Conservation (phyloP, 2,113 vertebrate genomes). For the Brachionichthys hirsutus region DNA sequence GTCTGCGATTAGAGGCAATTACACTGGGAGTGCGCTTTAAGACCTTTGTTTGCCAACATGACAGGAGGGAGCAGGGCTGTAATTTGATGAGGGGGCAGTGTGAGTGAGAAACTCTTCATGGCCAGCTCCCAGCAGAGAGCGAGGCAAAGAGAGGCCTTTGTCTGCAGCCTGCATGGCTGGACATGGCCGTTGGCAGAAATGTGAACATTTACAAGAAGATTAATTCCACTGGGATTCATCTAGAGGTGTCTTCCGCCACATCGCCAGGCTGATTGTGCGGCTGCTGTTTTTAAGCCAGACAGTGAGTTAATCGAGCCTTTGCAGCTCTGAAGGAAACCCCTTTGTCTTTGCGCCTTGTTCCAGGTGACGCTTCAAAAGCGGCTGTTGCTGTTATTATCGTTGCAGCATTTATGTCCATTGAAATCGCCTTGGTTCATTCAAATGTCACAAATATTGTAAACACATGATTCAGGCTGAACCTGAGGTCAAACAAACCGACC, state of each 20-base stretch:
- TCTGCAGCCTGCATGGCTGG: not conserved
- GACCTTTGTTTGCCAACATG: slow-evolving; percentile 82
- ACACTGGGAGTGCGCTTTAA: slow-evolving; percentile 76
- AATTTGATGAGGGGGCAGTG: slow-evolving; percentile 73
- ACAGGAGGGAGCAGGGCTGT: slow-evolving; percentile 77
- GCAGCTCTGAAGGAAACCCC: slow-evolving; percentile 30
- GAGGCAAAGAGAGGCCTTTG: slow-evolving; percentile 57
- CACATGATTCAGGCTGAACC: slow-evolving; percentile 60
- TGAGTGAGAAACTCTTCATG: slow-evolving; percentile 64
- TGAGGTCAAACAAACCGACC: slow-evolving; percentile 54
- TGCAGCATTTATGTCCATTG: slow-evolving; percentile 55
- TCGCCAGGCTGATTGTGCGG: slow-evolving; percentile 8
- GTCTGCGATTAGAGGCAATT: slow-evolving; percentile 79
- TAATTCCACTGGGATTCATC: slow-evolving; percentile 27
- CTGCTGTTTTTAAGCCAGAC: slow-evolving; percentile 27
- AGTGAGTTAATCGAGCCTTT: slow-evolving; percentile 23
- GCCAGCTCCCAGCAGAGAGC: slow-evolving; percentile 40
- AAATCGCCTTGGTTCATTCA: slow-evolving; percentile 62
- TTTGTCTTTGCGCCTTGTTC: slow-evolving; percentile 56
- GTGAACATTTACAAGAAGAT: slow-evolving; percentile 29
- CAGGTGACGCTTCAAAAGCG: slow-evolving; percentile 53
- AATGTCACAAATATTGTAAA: slow-evolving; percentile 72
- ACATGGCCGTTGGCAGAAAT: slow-evolving; percentile 35
- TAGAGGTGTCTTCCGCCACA: not conserved
- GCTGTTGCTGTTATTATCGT: slow-evolving; percentile 49